Evolutionary conservation across 2,888 invertebrate genomes (phyloP), one percentile per base, ranked within the genome.

Genomic region (Lymantria dispar): DNA sequence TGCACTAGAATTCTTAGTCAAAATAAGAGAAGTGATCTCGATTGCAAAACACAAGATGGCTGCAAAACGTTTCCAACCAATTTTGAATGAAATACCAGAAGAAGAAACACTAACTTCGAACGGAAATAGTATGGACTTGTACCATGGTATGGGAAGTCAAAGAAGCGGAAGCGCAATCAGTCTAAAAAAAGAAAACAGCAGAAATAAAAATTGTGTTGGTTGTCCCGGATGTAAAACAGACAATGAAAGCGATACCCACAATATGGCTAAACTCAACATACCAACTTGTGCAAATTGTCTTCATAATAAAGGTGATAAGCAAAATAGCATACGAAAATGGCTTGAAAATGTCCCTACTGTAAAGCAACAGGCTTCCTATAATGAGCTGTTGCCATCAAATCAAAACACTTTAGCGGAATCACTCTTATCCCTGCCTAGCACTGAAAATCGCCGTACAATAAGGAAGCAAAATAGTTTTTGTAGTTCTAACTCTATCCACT

Each of bases 41-140:
- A 95, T 97, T 45, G 98, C 98, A 8, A 97, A 97, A 76, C 95
- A 96, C 69, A 97, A 97, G 88, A 97, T 97, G 95, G 93, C 94
- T 39, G 87, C 95, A 0, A 97, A 97, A 83, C 92, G 95, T 52
- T 97, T 96, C 74, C 93, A 95, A 52, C 97, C 97, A 0, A 94
- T 95, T 45, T 86, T 97, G 7, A 93, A 94, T 48, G 94, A 95
- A 71, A 97, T 97, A 69, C 96, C 96, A 0, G 97, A 97, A 87
- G 97, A 97, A 84, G 95, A 94, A 64, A 89, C 83, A 7, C 83
- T 80, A 50, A 83, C 92, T 45, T 77, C 92, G 14, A 78, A 87
- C 62, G 93, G 91, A 54, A 92, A 85, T 47, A 84, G 85, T 64
- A 86, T 83, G 68, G 94, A 91, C 51, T 83, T 85, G 50, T 88